These are phyloP conservation scores for Platycercus adscitus DNA, from an alignment of 2,113 vertebrate species.

Conservation along the genomic window DNA sequence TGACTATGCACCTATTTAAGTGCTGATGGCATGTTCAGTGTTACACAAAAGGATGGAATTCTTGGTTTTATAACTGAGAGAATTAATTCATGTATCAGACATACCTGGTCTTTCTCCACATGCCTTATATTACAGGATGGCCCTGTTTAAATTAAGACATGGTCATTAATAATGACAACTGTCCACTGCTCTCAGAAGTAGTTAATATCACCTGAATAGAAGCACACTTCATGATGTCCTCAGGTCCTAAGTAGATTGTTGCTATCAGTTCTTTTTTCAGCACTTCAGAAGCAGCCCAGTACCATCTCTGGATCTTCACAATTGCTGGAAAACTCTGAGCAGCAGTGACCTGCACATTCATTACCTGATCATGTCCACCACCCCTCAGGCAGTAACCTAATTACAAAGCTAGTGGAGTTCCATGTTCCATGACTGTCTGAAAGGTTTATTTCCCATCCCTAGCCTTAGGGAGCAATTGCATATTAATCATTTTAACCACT, in stretches of 20 bases:
- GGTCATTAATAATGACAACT: background rate
- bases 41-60: background rate
- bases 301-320: background rate
- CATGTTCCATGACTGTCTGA: background rate
- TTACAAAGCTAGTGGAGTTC: background rate
- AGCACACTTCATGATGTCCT: background rate
- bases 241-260: background rate
- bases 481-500: background rate
- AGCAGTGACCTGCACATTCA: background rate
- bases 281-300: background rate
- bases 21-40: background rate
- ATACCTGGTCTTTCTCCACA: background rate
- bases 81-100: background rate
- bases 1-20: background rate
- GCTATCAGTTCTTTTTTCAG: background rate
- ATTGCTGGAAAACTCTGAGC: background rate
- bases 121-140: background rate
- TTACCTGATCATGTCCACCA: fast-evolving
- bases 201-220: background rate
- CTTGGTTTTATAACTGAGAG: background rate
- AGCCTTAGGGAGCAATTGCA: background rate
- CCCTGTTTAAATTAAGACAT: background rate
- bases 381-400: background rate
- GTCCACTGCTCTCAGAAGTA: background rate
- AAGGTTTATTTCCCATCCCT: background rate